Conservation (phyloP, 2,797 vertebrate genomes). For the Schizothorax lantsangensis region DNA sequence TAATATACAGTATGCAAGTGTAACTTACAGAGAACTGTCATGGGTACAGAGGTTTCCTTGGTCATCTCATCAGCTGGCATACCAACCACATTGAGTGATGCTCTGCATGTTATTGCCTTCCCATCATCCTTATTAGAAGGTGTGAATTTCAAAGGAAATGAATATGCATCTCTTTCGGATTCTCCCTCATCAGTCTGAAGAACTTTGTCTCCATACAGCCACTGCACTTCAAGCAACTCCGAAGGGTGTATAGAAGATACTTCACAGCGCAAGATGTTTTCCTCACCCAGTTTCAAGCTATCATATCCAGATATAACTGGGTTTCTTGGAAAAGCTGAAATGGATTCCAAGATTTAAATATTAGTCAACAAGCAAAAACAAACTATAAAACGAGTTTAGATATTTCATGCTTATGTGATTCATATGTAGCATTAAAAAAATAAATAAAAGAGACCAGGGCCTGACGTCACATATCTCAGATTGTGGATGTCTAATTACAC, state of each 20-base stretch:
- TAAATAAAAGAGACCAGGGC: not conserved
- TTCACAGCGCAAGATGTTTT: slow-evolving; percentile 73
- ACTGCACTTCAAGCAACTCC: slow-evolving; percentile 71
- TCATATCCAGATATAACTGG: slow-evolving; percentile 78
- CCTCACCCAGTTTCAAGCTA: slow-evolving; percentile 65
- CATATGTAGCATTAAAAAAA: not conserved
- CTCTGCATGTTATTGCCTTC: slow-evolving; percentile 70
- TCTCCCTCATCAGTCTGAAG: slow-evolving; percentile 45
- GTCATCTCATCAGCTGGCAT: slow-evolving; percentile 54
- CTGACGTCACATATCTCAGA: not conserved
- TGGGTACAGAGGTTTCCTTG: slow-evolving; percentile 62
- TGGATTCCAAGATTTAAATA: not conserved
- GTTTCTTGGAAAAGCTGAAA: slow-evolving; percentile 83
- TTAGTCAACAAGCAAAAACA: not conserved
- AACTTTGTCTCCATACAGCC: slow-evolving; percentile 64
- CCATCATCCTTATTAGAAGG: slow-evolving; percentile 56
- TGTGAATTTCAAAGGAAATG: slow-evolving; percentile 58
- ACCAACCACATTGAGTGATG: slow-evolving; percentile 54
- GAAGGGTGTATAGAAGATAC: slow-evolving; percentile 78
- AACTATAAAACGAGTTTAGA: not conserved
- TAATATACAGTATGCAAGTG: not conserved
- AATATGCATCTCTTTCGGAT: not conserved
- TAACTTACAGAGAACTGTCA: slow-evolving; percentile 71
- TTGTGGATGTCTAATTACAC: not conserved
- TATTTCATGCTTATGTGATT: not conserved